These are phyloP conservation scores for Mesoclemmys tuberculata DNA, from an alignment of 2,113 vertebrate species.

Conservation along the genomic window DNA sequence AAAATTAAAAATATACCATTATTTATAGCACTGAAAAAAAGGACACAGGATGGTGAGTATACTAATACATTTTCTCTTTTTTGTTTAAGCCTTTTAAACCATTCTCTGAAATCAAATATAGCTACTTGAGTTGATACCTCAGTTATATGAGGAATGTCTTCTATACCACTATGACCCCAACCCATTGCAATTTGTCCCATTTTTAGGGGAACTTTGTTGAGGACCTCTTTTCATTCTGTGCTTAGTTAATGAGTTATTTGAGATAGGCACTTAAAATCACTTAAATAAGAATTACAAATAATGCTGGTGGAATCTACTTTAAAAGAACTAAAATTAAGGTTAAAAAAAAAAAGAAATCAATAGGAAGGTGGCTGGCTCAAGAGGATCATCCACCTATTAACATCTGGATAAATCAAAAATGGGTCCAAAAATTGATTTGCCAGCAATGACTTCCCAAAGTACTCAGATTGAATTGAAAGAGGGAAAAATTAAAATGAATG, in stretches of 20 bases:
- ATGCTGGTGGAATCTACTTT: conserved; percentile 10
- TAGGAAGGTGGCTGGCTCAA: conserved; percentile 39
- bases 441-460: conserved; percentile 75
- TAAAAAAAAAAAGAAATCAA: background rate
- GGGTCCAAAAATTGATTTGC: conserved; percentile 75
- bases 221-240: background rate
- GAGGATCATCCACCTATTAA: conserved; percentile 69
- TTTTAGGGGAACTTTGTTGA: background rate
- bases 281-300: conserved; percentile 62
- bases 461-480: conserved; percentile 76
- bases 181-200: background rate
- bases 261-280: conserved; percentile 35
- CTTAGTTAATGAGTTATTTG: conserved; percentile 38
- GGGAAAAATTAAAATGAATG: conserved; percentile 80
- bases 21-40: background rate
- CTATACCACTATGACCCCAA: background rate
- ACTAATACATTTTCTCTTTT: background rate
- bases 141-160: background rate
- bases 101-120: conserved; percentile 43
- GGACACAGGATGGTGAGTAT: background rate
- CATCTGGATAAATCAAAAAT: conserved; percentile 70
- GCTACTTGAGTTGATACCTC: background rate
- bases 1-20: conserved; percentile 25
- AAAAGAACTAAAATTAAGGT: conserved; percentile 24
- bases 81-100: background rate